Conservation (phyloP, 2,888 invertebrate species). For the Amiota communis region DNA sequence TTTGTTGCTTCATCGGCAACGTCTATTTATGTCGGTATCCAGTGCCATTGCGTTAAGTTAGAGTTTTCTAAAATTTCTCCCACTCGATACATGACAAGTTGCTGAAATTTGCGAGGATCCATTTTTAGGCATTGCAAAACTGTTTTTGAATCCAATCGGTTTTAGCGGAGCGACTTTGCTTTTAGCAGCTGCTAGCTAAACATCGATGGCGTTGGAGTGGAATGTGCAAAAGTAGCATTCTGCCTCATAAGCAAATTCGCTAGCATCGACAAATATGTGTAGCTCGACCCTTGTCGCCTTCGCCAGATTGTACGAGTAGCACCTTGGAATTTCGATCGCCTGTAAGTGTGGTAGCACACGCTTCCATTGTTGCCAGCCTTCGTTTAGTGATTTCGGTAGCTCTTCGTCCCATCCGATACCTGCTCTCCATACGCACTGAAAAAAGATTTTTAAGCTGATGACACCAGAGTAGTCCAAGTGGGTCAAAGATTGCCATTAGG, state of each 20-base stretch:
- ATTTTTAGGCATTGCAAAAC: background rate
- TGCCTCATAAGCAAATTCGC: background rate
- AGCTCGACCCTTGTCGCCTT: background rate
- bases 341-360: background rate
- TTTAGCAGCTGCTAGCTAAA: background rate
- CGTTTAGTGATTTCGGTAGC: too few species aligned
- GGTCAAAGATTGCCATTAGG: background rate
- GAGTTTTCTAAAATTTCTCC: background rate
- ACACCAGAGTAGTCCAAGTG: background rate
- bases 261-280: background rate
- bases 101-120: background rate
- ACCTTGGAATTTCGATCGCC: conserved; percentile 2
- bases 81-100: background rate
- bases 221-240: background rate
- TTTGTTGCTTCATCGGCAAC: background rate
- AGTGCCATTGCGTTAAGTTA: background rate
- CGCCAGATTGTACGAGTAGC: background rate
- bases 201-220: background rate
- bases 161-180: background rate
- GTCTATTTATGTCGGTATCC: background rate
- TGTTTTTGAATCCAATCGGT: too few species aligned
- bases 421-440: too few species aligned
- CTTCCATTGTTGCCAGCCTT: too few species aligned
- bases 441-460: too few species aligned
- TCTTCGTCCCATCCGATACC: too few species aligned